Evolutionary conservation across 1,140 invertebrate genomes (phyloP), one percentile per base, ranked within the genome.

Genomic region (Homalodisca vitripennis): DNA sequence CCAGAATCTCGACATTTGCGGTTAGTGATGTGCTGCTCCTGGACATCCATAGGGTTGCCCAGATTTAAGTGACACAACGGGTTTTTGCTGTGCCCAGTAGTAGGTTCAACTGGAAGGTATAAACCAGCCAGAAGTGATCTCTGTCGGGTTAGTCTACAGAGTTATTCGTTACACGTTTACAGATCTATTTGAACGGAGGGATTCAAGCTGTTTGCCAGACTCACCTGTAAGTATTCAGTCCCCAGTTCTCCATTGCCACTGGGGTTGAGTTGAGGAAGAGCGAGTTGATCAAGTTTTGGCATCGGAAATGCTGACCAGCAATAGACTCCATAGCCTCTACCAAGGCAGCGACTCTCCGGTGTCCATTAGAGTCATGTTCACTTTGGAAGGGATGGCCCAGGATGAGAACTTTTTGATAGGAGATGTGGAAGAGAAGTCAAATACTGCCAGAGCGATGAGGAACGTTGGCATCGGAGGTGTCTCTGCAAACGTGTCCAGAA

Each of bases 191-290:
- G n/a, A n/a, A n/a, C n/a, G n/a, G n/a, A n/a, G n/a, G n/a, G n/a
- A n/a, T n/a, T n/a, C n/a, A n/a, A n/a, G n/a, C n/a, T n/a, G n/a
- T n/a, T n/a, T n/a, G n/a, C n/a, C n/a, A n/a, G n/a, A n/a, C 66
- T 67, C 79, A 85, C 80, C 83, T 83, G 74, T 87, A 93, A 0
- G 88, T 89, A 64, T 92, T 85, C 3, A 94, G 77, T n/a, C 90
- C 92, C 91, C 91, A 93, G 80, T 93, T 92, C 77, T 93, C 91
- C 91, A 93, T 93, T 17, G 91, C 92, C 0, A 88, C 88, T 30
- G 87, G 86, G n/a, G n/a, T 84, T 84, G 74, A 92, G 92, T 76
- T 92, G 88, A 3, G 92, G 90, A 6, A 94, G 82, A 0, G 90
- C 91, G 17, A 90, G 84, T 73, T 92, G 84, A 78, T 89, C 88